Percentiles rank a stretch among this genome's conserved stretches.
Conservation (phyloP, 2,797 vertebrate species). For the Neostethus bicornis region DNA sequence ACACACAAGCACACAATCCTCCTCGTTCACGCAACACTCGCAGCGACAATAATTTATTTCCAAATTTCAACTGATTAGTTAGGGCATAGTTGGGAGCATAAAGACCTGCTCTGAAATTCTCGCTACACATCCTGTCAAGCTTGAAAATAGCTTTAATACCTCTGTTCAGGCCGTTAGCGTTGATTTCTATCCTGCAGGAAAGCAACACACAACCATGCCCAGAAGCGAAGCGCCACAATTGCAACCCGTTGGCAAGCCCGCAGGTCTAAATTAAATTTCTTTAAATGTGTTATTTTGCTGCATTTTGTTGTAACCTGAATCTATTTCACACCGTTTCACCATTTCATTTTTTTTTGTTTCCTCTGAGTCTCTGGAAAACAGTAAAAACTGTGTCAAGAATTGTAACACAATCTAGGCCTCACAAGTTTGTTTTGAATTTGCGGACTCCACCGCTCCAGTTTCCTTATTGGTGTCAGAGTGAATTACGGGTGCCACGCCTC, state of each 20-base stretch:
- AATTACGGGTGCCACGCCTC: conserved; percentile 67
- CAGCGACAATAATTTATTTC: conserved; percentile 80
- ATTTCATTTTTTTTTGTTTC: conserved; percentile 35
- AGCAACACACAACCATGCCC: conserved; percentile 29
- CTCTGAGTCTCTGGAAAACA: conserved; percentile 18
- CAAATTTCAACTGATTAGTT: conserved; percentile 81
- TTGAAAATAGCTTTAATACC: conserved; percentile 71
- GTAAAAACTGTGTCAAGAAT: conserved; percentile 44
- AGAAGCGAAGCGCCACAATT: conserved; percentile 55
- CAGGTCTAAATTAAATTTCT: conserved; percentile 65
- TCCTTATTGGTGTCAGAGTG: conserved; percentile 71
- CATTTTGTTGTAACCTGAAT: conserved; percentile 56
- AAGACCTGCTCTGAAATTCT: conserved; percentile 56
- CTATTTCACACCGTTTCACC: conserved; percentile 62
- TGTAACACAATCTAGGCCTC: conserved; percentile 43
- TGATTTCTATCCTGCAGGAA: conserved; percentile 52
- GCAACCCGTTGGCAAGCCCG: conserved; percentile 64
- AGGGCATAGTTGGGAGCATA: conserved; percentile 68
- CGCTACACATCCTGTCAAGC: conserved; percentile 54
- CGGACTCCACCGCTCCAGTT: conserved; percentile 62
- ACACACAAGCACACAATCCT: conserved; percentile 44
- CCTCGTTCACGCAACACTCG: conserved; percentile 84
- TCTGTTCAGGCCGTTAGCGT: conserved; percentile 39
- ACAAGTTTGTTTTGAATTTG: conserved; percentile 65
- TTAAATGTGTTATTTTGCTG: conserved; percentile 52